Evolutionary conservation across 2,113 vertebrate species (phyloP).

Genomic region (Megaceryle torquata): DNA sequence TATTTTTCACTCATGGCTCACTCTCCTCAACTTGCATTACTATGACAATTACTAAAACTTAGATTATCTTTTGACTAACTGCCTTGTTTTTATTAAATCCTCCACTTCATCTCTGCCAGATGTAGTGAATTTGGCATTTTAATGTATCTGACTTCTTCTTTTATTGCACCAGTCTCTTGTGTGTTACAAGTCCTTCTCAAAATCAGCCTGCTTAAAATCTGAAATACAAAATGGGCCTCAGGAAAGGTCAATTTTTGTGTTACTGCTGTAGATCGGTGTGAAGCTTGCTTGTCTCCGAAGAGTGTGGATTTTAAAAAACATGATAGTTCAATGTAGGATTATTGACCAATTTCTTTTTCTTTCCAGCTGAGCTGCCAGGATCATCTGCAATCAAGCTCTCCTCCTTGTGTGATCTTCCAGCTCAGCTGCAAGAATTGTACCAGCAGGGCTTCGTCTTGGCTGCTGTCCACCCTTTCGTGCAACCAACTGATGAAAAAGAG

Average conservation of each 20-base stretch:
- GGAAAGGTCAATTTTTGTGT: background rate
- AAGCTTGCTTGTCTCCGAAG: slow-evolving; percentile 20
- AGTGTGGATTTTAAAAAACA: slow-evolving; percentile 6
- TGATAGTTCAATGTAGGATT: background rate
- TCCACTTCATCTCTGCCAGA: background rate
- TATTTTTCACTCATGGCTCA: background rate
- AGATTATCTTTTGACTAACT: background rate
- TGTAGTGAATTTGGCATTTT: slow-evolving; percentile 14
- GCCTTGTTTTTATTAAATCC: background rate
- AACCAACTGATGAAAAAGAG: slow-evolving; percentile 82
- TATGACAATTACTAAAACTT: background rate
- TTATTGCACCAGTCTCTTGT: background rate
- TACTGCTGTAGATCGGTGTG: background rate
- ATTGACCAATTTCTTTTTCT: slow-evolving; percentile 51
- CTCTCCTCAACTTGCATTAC: background rate
- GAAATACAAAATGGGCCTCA: background rate
- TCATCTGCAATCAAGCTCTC: slow-evolving; percentile 88
- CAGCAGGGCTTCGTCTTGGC: slow-evolving; percentile 91
- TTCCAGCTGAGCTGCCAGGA: slow-evolving; percentile 76
- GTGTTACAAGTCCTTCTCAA: background rate
- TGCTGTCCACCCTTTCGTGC: slow-evolving; percentile 91
- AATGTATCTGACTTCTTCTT: background rate
- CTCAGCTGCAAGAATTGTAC: slow-evolving; percentile 92
- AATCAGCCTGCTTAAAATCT: background rate
- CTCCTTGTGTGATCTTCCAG: slow-evolving; percentile 88